These are phyloP conservation scores for Hirtodrosophila confusa DNA, from an alignment of 2,888 invertebrate species.

Conservation along the genomic window DNA sequence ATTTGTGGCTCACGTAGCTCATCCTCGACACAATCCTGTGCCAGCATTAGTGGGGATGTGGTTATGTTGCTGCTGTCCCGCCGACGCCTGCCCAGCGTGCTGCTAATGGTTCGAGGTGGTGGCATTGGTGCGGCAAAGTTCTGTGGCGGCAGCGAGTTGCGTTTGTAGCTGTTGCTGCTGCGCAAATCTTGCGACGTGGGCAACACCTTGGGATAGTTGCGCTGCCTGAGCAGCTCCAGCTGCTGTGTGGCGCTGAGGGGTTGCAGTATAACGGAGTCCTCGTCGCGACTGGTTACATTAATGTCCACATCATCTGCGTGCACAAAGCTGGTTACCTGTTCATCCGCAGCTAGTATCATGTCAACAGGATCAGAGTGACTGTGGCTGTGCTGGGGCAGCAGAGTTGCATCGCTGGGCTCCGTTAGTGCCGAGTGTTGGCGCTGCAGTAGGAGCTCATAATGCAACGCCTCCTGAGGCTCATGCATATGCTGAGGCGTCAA, in stretches of 20 bases:
- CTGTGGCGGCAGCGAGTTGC: constrained; percentile 86
- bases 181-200: constrained; percentile 86
- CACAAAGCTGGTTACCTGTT: constrained; percentile 84
- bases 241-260: constrained; percentile 88
- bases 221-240: constrained; percentile 88
- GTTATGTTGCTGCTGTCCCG: constrained; percentile 84
- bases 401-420: constrained; percentile 75
- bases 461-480: constrained; percentile 81
- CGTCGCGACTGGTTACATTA: constrained; percentile 90
- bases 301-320: constrained; percentile 85
- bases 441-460: constrained; percentile 72
- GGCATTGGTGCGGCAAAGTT: constrained; percentile 87
- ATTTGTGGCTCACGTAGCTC: constrained; percentile 85
- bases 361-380: constrained; percentile 89
- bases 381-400: constrained; percentile 82
- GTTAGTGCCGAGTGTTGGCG: constrained; percentile 77
- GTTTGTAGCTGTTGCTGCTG: constrained; percentile 34
- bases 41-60: constrained; percentile 85
- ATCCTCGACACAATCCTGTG: constrained; percentile 84
- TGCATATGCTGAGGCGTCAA: constrained; percentile 81
- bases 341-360: constrained; percentile 84
- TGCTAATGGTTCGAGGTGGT: constrained; percentile 89
- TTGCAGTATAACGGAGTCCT: constrained; percentile 67
- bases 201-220: constrained; percentile 93
- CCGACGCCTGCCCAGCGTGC: constrained; percentile 87